Conservation (phyloP, 2,888 invertebrate genomes). For the Drosophila percnosoma region DNA sequence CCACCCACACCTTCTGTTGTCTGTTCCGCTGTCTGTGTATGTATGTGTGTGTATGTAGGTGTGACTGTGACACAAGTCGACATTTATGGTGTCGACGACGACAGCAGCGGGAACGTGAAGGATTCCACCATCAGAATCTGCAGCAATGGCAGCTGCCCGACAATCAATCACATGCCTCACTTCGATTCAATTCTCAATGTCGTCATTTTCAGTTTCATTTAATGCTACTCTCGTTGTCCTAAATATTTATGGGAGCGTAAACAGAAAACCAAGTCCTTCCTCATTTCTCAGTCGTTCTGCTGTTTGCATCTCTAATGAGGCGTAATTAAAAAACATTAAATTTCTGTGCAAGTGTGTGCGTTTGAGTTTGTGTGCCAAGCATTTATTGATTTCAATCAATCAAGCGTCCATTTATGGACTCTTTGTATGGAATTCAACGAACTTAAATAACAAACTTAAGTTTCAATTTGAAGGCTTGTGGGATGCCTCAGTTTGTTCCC, state of each 20-base stretch:
- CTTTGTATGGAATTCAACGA: constrained; percentile 40
- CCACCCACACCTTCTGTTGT: constrained; percentile 32
- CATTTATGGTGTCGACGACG: constrained; percentile 72
- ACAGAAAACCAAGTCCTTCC: neutral
- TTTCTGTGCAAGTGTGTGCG: constrained; percentile 31
- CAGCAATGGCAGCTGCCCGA: constrained; percentile 39
- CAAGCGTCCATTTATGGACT: constrained; percentile 45
- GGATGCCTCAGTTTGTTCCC: constrained; percentile 18
- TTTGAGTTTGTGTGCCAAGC: constrained; percentile 8
- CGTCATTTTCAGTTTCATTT: constrained; percentile 62
- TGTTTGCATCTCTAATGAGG: constrained; percentile 68
- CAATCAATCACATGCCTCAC: constrained; percentile 73
- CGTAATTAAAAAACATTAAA: constrained; percentile 73
- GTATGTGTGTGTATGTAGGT: constrained; percentile 15
- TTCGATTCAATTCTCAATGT: constrained; percentile 63
- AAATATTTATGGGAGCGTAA: constrained; percentile 66
- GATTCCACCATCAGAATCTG: constrained; percentile 35
- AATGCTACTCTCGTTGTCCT: constrained; percentile 44
- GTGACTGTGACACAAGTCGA: constrained; percentile 70
- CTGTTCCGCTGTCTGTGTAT: constrained; percentile 18
- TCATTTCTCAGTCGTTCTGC: neutral
- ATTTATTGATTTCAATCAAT: constrained; percentile 53
- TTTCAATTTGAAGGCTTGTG: constrained; percentile 57
- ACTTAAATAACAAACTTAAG: constrained; percentile 57
- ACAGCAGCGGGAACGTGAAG: constrained; percentile 47